Evolutionary conservation across 2,888 invertebrate genomes (phyloP).

Genomic region (Scaptomyza reducta): DNA sequence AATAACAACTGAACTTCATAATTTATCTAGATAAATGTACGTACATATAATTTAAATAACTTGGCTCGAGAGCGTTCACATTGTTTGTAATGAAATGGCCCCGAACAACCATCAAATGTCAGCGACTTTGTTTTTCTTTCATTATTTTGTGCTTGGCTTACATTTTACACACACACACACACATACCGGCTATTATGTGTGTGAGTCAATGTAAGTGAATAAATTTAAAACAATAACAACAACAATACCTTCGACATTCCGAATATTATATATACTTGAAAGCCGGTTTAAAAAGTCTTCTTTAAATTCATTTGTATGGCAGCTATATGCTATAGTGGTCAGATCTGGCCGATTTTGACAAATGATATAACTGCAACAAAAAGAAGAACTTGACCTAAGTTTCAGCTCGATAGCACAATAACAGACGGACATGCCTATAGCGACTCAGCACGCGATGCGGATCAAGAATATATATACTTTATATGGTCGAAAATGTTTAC

Average conservation of each 20-base stretch:
- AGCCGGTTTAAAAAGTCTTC: too few relatives aligned
- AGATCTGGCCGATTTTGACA: too few relatives aligned
- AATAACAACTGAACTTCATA: conserved; percentile 13
- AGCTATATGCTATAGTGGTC: too few relatives aligned
- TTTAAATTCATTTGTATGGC: too few relatives aligned
- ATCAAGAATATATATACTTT: too few relatives aligned
- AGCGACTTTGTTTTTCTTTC: conserved; percentile 60
- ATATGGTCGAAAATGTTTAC: too few relatives aligned
- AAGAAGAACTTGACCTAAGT: too few relatives aligned
- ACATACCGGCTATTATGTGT: conserved; percentile 14
- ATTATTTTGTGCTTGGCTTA: conserved; percentile 47
- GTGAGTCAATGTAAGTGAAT: conserved; percentile 51
- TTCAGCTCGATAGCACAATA: too few relatives aligned
- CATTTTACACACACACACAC: conserved; percentile 21
- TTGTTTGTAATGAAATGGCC: conserved; percentile 56
- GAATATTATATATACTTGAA: too few relatives aligned
- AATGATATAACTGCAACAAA: too few relatives aligned
- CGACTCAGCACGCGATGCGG: too few relatives aligned
- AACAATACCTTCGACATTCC: not conserved
- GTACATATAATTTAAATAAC: conserved; percentile 21
- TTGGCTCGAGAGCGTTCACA: conserved; percentile 36
- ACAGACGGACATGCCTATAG: too few relatives aligned
- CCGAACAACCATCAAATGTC: conserved; percentile 70
- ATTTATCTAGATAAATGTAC: conserved; percentile 28
- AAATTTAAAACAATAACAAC: conserved; percentile 43